These are phyloP conservation scores for Apeira syringaria DNA, from an alignment of 2,888 invertebrate species.

Conservation along the genomic window DNA sequence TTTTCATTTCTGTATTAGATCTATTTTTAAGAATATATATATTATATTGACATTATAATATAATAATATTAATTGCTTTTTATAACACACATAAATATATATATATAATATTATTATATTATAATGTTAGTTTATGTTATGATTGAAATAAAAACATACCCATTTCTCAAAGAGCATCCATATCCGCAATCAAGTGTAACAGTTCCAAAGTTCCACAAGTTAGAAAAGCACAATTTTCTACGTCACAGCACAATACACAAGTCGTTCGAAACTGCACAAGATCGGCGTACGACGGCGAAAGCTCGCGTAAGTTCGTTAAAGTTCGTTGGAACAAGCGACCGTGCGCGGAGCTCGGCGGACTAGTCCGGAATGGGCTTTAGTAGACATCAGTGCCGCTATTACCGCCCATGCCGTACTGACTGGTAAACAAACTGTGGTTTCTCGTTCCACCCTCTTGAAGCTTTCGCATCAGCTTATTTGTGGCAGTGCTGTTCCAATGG, in stretches of 20 bases:
- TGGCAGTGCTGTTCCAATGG: constrained; percentile 7
- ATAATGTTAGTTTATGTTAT: no score
- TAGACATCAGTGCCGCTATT: not conserved
- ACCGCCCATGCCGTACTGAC: constrained; percentile 1
- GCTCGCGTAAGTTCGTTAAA: constrained; percentile 24
- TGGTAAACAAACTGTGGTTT: constrained; percentile 5
- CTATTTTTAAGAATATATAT: no score
- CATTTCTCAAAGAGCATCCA: constrained; percentile 21
- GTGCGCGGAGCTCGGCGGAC: constrained; percentile 20
- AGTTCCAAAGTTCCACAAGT: constrained; percentile 29
- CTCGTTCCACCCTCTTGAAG: constrained; percentile 13
- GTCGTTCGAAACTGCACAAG: constrained; percentile 34
- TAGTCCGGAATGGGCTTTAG: constrained; percentile 16
- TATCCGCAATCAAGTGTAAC: constrained; percentile 27
- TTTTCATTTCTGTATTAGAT: no score
- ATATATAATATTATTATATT: no score
- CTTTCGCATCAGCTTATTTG: constrained; percentile 21
- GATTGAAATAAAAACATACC: constrained; percentile 21
- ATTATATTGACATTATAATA: no score
- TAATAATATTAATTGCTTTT: no score
- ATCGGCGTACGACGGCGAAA: constrained; percentile 5
- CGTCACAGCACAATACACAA: constrained; percentile 48
- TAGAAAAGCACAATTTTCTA: constrained; percentile 27
- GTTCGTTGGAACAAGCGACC: constrained; percentile 18
- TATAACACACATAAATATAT: no score